Conservation (phyloP, 2,113 vertebrate genomes). For the Isichthys henryi region DNA sequence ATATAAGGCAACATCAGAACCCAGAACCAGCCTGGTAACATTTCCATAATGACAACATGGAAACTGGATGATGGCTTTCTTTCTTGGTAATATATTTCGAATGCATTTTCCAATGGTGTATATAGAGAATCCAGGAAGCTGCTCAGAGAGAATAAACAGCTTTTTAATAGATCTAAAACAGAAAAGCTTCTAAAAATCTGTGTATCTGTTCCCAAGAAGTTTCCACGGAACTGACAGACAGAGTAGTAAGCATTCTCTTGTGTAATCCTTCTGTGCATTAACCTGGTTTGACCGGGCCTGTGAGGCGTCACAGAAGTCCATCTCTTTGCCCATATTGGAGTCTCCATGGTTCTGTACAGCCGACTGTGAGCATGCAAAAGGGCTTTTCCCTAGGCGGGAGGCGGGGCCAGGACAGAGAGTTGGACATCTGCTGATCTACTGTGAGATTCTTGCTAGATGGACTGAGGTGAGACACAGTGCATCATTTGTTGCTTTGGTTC, state of each 20-base stretch:
- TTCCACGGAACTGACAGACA: background rate
- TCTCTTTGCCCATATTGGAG: background rate
- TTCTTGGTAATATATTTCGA: background rate
- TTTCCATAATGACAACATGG: background rate
- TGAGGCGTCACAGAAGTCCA: background rate
- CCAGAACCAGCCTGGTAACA: background rate
- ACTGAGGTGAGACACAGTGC: background rate
- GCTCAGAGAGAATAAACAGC: background rate
- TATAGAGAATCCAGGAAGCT: background rate
- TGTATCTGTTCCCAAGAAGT: background rate
- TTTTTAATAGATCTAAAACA: background rate
- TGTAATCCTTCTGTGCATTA: background rate
- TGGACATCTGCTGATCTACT: background rate
- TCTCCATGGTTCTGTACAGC: background rate
- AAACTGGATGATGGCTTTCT: background rate
- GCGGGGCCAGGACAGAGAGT: background rate
- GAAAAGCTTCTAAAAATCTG: background rate
- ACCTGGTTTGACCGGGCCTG: background rate
- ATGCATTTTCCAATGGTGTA: background rate
- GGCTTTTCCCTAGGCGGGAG: background rate
- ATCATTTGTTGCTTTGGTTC: too few relatives aligned
- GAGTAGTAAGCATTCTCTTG: background rate
- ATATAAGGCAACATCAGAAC: background rate
- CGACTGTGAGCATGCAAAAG: background rate
- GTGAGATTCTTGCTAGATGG: background rate